phyloP scores from a whole-genome alignment of 1,140 invertebrate species.

The Drosophila tristis region DNA sequence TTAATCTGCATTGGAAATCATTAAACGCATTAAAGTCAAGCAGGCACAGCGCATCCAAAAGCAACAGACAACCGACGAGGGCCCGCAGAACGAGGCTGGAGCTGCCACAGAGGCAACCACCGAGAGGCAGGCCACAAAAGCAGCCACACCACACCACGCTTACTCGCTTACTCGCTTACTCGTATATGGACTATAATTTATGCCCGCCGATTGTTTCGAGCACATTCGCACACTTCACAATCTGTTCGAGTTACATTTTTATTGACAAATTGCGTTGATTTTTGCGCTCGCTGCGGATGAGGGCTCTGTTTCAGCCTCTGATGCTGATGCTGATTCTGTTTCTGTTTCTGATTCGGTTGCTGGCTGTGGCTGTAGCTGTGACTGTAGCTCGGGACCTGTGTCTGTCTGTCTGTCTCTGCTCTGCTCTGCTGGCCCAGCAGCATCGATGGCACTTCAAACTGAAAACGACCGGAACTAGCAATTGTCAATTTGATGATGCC shows the following conservation, averaged over 20 bases:
- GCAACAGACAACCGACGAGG: constrained; percentile 21
- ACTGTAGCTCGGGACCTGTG: background rate
- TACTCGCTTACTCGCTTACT: background rate
- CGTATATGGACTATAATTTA: constrained; percentile 71
- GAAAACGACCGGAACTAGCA: constrained; percentile 82
- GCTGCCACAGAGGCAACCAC: constrained; percentile 6
- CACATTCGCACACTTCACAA: constrained; percentile 82
- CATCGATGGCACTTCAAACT: constrained; percentile 81
- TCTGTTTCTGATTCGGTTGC: background rate
- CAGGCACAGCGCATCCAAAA: constrained; percentile 27
- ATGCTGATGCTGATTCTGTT: background rate
- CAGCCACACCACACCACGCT: constrained; percentile 10
- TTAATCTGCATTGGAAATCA: constrained; percentile 81
- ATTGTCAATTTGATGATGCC: constrained; percentile 78
- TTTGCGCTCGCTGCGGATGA: constrained; percentile 68
- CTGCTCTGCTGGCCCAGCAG: constrained; percentile 34
- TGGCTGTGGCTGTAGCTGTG: too few relatives aligned
- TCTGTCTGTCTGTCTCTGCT: constrained; percentile 17
- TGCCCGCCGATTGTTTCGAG: constrained; percentile 77
- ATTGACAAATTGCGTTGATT: constrained; percentile 84
- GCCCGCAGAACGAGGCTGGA: constrained; percentile 40
- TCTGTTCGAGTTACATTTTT: constrained; percentile 83
- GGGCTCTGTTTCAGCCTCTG: constrained; percentile 36
- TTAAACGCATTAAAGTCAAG: constrained; percentile 78
- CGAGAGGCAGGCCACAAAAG: constrained; percentile 16